A percentile compares a stretch with the other conserved stretches of the same genome.
Conservation (phyloP, 2,797 vertebrate species). For the Heteromormyrus szaboi region DNA sequence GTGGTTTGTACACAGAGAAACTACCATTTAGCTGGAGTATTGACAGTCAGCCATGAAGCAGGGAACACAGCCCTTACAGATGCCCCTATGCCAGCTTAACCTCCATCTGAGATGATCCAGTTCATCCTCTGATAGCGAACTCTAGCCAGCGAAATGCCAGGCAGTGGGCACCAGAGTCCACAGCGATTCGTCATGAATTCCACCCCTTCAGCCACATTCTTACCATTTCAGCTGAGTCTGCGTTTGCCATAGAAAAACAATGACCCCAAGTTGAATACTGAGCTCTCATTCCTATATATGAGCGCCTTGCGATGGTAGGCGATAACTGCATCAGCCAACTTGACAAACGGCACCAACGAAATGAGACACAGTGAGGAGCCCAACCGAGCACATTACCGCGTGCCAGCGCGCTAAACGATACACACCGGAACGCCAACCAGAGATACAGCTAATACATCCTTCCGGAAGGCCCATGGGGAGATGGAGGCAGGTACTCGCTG, state of each 20-base stretch:
- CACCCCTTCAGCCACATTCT: background rate
- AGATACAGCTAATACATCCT: background rate
- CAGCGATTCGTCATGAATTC: background rate
- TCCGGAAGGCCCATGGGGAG: background rate
- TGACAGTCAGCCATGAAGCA: background rate
- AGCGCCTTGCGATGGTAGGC: background rate
- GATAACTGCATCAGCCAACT: background rate
- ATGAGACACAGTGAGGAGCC: background rate
- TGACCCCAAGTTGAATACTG: background rate
- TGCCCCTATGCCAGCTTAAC: background rate
- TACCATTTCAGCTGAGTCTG: background rate
- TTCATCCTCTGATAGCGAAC: background rate
- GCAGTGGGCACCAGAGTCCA: background rate
- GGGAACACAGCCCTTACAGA: background rate
- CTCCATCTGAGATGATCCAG: background rate
- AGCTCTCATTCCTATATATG: background rate
- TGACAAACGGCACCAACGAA: background rate
- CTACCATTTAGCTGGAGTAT: background rate
- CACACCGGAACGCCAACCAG: background rate
- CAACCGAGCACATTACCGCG: background rate
- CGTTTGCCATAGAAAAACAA: background rate
- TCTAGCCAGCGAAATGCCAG: background rate
- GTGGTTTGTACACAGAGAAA: background rate
- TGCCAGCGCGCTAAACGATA: background rate
- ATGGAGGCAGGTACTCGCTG: background rate